phyloP scores from a whole-genome alignment of 2,888 invertebrate species.

The Eupithecia centaureata region DNA sequence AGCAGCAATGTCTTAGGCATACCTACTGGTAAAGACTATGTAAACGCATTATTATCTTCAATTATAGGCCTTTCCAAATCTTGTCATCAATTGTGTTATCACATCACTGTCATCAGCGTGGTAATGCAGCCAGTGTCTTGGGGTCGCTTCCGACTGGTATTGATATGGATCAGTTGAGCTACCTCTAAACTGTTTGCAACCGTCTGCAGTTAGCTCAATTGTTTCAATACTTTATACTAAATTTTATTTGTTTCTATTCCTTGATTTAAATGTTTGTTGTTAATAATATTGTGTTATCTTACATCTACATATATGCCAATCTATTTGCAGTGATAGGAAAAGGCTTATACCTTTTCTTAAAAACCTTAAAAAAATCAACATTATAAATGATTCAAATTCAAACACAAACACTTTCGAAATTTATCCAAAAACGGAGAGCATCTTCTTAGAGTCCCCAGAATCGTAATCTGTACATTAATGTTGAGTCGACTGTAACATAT shows the following conservation, averaged over 20 bases:
- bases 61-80: not conserved
- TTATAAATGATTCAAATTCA: not conserved
- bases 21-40: not conserved
- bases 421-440: conserved; percentile 33
- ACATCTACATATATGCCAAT: not conserved
- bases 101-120: too few relatives aligned
- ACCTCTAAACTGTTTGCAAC: too few relatives aligned
- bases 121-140: too few relatives aligned
- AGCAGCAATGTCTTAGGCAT: not conserved
- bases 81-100: too few relatives aligned
- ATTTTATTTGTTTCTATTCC: too few relatives aligned
- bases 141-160: too few relatives aligned
- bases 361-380: not conserved
- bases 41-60: not conserved
- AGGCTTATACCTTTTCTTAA: not conserved
- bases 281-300: not conserved
- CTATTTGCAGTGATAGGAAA: not conserved
- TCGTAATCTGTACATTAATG: conserved; percentile 29
- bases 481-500: conserved; percentile 28
- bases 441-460: conserved; percentile 22
- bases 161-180: too few relatives aligned
- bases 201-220: too few relatives aligned
- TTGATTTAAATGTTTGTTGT: too few relatives aligned
- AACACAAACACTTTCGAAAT: not conserved
- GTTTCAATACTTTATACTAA: too few relatives aligned